Evolutionary conservation across 2,113 vertebrate genomes (phyloP), one percentile per base, ranked within the genome.

Genomic region (Solenodon paradoxus): DNA sequence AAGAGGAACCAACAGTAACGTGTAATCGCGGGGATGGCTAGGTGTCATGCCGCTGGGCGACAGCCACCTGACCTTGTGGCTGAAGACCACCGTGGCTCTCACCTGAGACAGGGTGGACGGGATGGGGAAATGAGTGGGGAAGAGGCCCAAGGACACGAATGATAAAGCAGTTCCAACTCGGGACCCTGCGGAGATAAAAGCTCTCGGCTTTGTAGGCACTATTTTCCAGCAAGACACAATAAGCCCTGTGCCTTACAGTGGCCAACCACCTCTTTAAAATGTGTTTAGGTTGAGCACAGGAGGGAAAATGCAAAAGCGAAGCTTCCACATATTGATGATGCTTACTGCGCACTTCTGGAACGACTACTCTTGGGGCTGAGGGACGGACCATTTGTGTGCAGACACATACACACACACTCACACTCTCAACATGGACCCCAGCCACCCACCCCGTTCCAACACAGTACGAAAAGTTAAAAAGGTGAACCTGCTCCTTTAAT

Each of bases 401-500:
- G 5, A 5, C 2, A 13, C 24, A 2, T 7, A 40, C n/a, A 9
- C 2, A 7, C 42, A 3, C 15, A 0, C 24, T 3, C 51, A 35
- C 13, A 17, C 38, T 13, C 9, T 47, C 11, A 61, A n/a, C 15
- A 38, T 0, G 20, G 38, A 9, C 2, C 28, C 57, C 10, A 26
- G 22, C 45, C 35, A 64, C 35, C n/a, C 38, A 24, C 35, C 28
- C 28, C 1, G 15, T 79, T 15, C 57, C 2, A 66, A 64, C 28
- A 15, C 11, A 28, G 78, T 26, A 19, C 32, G 61, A 40, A 66
- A 53, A 61, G 66, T 35, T 83, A 28, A n/a, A 59, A 90, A 88
- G 90, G 85, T 69, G 51, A 71, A 35, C 72, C 81, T 92, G 57
- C 69, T 92, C 45, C 94, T 96, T 92, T 96, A 88, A 95, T 75